Evolutionary conservation across 2,113 vertebrate species (phyloP).

Genomic region (Hippopotamus amphibius): DNA sequence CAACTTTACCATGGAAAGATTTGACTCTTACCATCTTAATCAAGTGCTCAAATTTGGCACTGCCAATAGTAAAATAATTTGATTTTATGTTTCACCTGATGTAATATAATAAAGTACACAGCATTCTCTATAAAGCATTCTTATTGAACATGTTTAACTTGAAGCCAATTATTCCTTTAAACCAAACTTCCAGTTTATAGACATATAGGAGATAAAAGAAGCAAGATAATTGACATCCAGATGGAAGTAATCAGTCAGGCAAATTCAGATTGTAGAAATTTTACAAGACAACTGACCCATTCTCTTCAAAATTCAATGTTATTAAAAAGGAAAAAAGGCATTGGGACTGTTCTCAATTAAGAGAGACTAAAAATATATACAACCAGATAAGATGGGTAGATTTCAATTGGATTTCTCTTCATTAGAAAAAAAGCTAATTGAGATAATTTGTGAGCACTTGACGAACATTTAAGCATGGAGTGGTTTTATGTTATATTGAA

Average conservation of each 20-base stretch:
- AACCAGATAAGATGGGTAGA: background rate
- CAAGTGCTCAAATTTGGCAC: background rate
- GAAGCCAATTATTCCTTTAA: constrained; percentile 47
- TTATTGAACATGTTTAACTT: constrained; percentile 15
- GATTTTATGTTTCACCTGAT: background rate
- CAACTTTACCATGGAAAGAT: background rate
- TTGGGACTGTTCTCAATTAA: constrained; percentile 16
- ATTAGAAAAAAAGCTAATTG: background rate
- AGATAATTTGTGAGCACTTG: background rate
- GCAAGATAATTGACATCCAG: background rate
- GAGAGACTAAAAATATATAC: background rate
- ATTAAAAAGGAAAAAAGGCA: constrained; percentile 25
- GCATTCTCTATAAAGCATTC: background rate
- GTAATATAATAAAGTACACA: background rate
- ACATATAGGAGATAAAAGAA: constrained; percentile 44
- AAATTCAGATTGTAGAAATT: constrained; percentile 39
- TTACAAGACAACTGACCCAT: background rate
- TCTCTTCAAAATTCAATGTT: constrained; percentile 19
- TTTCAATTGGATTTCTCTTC: constrained; percentile 39
- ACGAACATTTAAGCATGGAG: background rate
- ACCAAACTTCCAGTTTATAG: background rate
- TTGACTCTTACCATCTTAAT: background rate
- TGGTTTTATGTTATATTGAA: background rate
- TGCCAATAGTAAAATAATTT: background rate
- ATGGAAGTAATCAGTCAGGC: constrained; percentile 10